These are phyloP conservation scores for Melipona bicolor DNA, from an alignment of 2,888 invertebrate species.

Conservation along the genomic window DNA sequence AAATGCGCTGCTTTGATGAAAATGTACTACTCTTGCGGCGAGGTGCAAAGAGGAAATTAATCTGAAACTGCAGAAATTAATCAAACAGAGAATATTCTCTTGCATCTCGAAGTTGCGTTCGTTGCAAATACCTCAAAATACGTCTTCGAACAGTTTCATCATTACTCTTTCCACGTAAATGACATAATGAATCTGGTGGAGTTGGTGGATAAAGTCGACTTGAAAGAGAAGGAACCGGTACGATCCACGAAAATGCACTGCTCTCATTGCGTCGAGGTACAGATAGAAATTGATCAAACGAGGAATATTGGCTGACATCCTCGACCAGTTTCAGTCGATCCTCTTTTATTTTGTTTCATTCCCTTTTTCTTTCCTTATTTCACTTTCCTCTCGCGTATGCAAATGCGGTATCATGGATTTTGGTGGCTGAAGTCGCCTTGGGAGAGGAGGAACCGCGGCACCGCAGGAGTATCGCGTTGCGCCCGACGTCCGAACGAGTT, in stretches of 20 bases:
- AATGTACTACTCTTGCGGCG: conserved; percentile 2
- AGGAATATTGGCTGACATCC: too few relatives aligned
- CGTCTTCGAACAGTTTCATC: background rate
- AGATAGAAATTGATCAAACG: too few relatives aligned
- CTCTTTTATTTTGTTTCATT: background rate
- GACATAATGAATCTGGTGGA: too few relatives aligned
- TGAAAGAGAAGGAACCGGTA: too few relatives aligned
- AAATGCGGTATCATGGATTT: background rate
- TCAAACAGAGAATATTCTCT: too few relatives aligned
- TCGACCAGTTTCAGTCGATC: too few relatives aligned
- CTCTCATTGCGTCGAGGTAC: too few relatives aligned
- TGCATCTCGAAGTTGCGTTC: background rate
- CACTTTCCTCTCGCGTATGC: background rate
- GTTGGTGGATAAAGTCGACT: too few relatives aligned
- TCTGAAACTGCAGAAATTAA: too few relatives aligned
- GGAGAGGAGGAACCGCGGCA: conserved; percentile 55
- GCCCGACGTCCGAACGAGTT: conserved; percentile 79
- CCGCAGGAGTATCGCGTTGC: conserved; percentile 83
- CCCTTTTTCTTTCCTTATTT: background rate
- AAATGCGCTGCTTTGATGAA: background rate
- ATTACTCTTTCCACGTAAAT: too few relatives aligned
- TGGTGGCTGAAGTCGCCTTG: background rate
- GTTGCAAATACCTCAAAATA: background rate
- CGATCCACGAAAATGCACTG: too few relatives aligned
- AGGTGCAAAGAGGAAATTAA: conserved; percentile 11